phyloP scores from a whole-genome alignment of 2,888 invertebrate genomes.

The Papilio elwesi region DNA sequence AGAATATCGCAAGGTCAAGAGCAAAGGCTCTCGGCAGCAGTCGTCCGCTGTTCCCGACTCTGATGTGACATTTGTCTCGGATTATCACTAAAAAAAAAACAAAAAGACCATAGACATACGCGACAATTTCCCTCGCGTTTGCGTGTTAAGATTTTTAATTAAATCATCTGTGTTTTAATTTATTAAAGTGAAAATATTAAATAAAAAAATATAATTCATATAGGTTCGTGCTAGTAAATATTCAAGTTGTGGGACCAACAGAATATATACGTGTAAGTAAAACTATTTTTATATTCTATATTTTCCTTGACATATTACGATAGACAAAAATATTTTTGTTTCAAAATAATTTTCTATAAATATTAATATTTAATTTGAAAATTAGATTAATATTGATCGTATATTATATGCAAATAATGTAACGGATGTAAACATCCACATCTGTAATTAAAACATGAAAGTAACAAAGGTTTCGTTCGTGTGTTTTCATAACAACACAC shows the following conservation, averaged over 20 bases:
- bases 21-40: slow-evolving; percentile 76
- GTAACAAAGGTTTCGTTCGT: slow-evolving; percentile 4
- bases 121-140: slow-evolving; percentile 48
- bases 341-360: neutral
- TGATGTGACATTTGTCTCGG: slow-evolving; percentile 64
- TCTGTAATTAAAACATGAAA: slow-evolving; percentile 8
- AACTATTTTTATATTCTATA: neutral
- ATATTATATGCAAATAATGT: neutral
- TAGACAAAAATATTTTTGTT: neutral
- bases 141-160: slow-evolving; percentile 5
- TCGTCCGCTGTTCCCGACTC: slow-evolving; percentile 63
- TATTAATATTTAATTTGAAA: neutral
- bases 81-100: slow-evolving; percentile 50
- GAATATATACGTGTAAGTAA: slow-evolving; percentile 55
- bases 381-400: neutral
- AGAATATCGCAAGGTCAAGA: slow-evolving; percentile 80
- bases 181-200: neutral
- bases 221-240: slow-evolving; percentile 36
- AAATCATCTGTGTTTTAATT: slow-evolving; percentile 10
- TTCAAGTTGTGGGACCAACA: slow-evolving; percentile 51
- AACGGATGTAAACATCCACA: slow-evolving; percentile 1
- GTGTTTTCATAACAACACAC: slow-evolving; percentile 29
- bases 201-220: neutral
- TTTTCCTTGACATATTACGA: neutral
- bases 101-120: slow-evolving; percentile 39